Evolutionary conservation across 1,140 invertebrate species (phyloP), one percentile per base, ranked within the genome.

Genomic region (Zaprionus nigranus): DNA sequence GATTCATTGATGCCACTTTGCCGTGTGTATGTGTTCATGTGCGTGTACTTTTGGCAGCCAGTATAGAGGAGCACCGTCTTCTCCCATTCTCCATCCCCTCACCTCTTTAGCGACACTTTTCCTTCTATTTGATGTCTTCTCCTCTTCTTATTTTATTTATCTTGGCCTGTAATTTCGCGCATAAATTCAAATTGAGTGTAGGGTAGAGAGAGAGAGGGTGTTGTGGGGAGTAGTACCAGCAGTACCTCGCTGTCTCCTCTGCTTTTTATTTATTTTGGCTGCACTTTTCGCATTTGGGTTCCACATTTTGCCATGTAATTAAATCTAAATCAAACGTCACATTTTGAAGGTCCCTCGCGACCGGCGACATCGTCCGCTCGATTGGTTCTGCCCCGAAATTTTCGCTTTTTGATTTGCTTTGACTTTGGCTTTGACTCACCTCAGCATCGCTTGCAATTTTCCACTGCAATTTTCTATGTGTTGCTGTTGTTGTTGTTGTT

Each of bases 281-380:
- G 49, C 69, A 73, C 61, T 71, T 71, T 71, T 76, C 38, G 60
- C 56, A 40, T 75, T 63, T 70, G 26, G 66, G 30, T 34, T 51
- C 53, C 72, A 66, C 70, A 56, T 73, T 65, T 65, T 87, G 75
- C 84, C 84, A 88, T 88, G 84, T 88, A 88, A 88, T 88, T 88
- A 88, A 88, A 88, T 88, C 84, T 88, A 88, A 88, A 88, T 88
- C 81, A 90, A 88, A 88, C 84, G 84, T 88, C 84, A 88, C 84
- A 90, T 88, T 88, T 79, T 88, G 84, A 88, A 88, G 85, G 84
- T 87, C 83, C 57, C 61, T 36, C 71, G 53, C n/a, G 30, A 38
- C 40, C 38, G 58, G 67, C 74, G 64, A 70, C 66, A 69, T 81
- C 67, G 66, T 81, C 49, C 78, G 85, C 84, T 88, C 84, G 84